These are phyloP conservation scores for Xanthorhoe designata DNA, from an alignment of 2,888 invertebrate species.

Conservation along the genomic window DNA sequence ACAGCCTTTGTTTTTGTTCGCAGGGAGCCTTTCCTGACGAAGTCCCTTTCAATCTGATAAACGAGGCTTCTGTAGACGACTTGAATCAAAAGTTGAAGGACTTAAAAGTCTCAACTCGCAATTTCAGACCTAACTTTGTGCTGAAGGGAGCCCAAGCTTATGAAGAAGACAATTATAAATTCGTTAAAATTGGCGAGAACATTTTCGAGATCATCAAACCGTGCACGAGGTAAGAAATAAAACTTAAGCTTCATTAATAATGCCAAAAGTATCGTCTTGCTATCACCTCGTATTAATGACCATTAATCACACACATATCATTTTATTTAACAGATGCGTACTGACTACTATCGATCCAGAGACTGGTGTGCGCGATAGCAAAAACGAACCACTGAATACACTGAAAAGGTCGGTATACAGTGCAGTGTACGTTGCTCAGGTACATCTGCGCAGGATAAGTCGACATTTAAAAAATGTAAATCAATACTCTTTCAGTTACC, in stretches of 20 bases:
- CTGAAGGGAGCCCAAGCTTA: slow-evolving; percentile 85
- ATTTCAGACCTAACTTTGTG: slow-evolving; percentile 90
- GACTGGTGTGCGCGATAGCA: slow-evolving; percentile 85
- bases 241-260: not conserved
- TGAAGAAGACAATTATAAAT: slow-evolving; percentile 90
- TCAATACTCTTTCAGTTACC: slow-evolving; percentile 64
- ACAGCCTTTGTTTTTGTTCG: slow-evolving; percentile 31
- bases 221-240: slow-evolving; percentile 82
- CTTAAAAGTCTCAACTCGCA: slow-evolving; percentile 72
- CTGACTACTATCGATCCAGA: slow-evolving; percentile 89
- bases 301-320: no score
- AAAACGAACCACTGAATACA: slow-evolving; percentile 88
- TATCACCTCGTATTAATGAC: no score
- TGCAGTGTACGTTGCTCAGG: not conserved
- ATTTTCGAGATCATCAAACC: slow-evolving; percentile 88
- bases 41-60: slow-evolving; percentile 88
- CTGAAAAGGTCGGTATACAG: slow-evolving; percentile 82
- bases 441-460: not conserved
- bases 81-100: slow-evolving; percentile 86
- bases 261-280: not conserved
- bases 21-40: slow-evolving; percentile 89
- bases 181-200: slow-evolving; percentile 88
- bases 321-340: slow-evolving; percentile 84
- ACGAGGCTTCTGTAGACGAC: slow-evolving; percentile 88
- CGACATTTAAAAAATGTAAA: not conserved